Evolutionary conservation across 2,888 invertebrate species (phyloP).

Genomic region (Pseudococcus longispinus): DNA sequence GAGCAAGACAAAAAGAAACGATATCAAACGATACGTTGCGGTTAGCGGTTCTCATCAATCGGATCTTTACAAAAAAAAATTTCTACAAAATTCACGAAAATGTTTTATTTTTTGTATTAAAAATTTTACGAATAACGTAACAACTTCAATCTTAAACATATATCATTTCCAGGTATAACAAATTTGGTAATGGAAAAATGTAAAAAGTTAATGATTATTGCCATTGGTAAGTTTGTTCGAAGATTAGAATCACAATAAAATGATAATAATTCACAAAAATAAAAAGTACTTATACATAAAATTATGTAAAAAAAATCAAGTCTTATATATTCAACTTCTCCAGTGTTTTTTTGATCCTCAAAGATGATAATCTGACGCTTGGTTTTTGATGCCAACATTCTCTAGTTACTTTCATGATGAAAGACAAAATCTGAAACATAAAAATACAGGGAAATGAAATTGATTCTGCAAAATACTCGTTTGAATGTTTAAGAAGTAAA

Average conservation of each 20-base stretch:
- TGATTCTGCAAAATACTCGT: not conserved
- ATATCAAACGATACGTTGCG: no score
- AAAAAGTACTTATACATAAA: no score
- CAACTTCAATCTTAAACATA: not conserved
- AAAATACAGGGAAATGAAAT: conserved; percentile 18
- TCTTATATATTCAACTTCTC: conserved; percentile 68
- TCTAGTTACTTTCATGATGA: conserved; percentile 80
- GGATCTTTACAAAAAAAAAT: not conserved
- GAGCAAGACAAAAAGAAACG: not conserved
- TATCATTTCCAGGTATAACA: not conserved
- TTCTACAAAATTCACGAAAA: not conserved
- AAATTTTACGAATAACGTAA: not conserved
- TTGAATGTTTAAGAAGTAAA: no score
- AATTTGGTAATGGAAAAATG: not conserved
- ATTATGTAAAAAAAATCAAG: not conserved
- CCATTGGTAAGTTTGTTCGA: not conserved
- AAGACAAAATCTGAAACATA: conserved; percentile 73
- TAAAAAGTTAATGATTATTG: not conserved
- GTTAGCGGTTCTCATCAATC: not conserved
- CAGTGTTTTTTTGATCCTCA: conserved; percentile 86
- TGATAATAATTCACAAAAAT: not conserved
- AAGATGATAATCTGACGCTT: conserved; percentile 80
- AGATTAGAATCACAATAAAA: not conserved
- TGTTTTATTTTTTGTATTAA: not conserved
- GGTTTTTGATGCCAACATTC: conserved; percentile 92